Evolutionary conservation across 2,797 vertebrate species (phyloP).

Genomic region (Notamacropus eugenii): DNA sequence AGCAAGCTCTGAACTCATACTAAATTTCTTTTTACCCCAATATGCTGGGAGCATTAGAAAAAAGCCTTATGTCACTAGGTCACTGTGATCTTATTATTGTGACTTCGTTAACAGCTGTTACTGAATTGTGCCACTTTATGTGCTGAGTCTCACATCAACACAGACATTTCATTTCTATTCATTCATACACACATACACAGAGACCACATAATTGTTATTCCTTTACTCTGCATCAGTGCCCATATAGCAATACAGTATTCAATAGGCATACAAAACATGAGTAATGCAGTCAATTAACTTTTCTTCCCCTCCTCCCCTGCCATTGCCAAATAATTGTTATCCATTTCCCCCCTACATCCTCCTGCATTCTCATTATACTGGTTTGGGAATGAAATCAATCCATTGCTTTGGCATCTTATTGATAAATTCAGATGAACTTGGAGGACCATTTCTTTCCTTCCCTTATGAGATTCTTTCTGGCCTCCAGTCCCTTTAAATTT

Average conservation of each 20-base stretch:
- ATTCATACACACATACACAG: not conserved
- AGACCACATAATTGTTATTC: not conserved
- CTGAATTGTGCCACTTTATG: not conserved
- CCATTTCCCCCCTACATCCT: not conserved
- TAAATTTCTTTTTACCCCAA: slow-evolving; percentile 16
- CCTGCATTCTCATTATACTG: not conserved
- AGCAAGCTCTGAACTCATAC: slow-evolving; percentile 80
- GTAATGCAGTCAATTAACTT: not conserved
- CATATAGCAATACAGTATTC: not conserved
- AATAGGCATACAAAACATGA: not conserved
- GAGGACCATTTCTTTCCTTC: not conserved
- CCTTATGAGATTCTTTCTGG: not conserved
- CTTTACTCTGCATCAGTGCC: not conserved
- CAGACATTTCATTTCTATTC: not conserved
- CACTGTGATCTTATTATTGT: not conserved
- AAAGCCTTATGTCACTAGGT: not conserved
- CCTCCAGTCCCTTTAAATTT: not conserved
- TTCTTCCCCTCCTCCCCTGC: no score
- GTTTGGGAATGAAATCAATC: not conserved
- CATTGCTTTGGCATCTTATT: not conserved
- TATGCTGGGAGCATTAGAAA: not conserved
- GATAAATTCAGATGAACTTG: not conserved
- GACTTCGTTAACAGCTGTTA: not conserved
- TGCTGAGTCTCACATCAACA: not conserved
- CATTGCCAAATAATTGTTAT: not conserved